These are phyloP conservation scores for Apaloderma vittatum DNA, from an alignment of 2,113 vertebrate species.

Conservation along the genomic window DNA sequence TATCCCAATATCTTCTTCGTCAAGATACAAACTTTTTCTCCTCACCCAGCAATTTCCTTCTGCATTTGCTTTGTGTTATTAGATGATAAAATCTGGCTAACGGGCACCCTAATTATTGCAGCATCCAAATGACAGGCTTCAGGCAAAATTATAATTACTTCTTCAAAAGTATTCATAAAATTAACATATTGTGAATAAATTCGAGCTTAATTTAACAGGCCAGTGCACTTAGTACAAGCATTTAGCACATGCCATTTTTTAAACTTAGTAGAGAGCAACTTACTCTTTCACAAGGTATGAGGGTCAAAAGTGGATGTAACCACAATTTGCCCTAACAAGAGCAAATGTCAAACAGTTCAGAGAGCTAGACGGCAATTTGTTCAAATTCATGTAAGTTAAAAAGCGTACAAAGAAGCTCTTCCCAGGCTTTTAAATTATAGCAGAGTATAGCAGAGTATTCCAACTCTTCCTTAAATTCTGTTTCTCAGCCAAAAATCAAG, in stretches of 20 bases:
- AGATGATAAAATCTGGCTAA: constrained; percentile 24
- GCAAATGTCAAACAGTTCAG: not conserved
- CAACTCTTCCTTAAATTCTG: not conserved
- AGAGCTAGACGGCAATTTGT: not conserved
- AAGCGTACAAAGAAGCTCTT: not conserved
- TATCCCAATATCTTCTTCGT: not conserved
- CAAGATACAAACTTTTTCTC: not conserved
- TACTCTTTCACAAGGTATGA: constrained; percentile 6
- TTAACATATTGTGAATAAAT: constrained; percentile 40
- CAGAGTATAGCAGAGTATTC: not conserved
- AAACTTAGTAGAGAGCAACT: not conserved
- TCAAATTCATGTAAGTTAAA: not conserved
- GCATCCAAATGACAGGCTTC: not conserved
- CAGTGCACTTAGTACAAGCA: not conserved
- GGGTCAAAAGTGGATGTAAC: constrained; percentile 29
- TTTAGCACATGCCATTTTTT: not conserved
- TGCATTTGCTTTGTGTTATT: not conserved
- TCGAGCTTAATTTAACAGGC: constrained; percentile 58
- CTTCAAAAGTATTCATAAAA: constrained; percentile 40
- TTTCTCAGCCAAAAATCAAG: constrained; percentile 5
- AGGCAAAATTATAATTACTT: constrained; percentile 37
- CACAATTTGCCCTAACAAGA: not conserved
- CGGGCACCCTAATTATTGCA: constrained; percentile 19
- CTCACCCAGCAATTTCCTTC: not conserved
- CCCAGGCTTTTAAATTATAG: not conserved